Percentiles rank a stretch among this genome's conserved stretches.
Conservation (phyloP, 1,140 invertebrate genomes). For the Probaryconus sp. region DNA sequence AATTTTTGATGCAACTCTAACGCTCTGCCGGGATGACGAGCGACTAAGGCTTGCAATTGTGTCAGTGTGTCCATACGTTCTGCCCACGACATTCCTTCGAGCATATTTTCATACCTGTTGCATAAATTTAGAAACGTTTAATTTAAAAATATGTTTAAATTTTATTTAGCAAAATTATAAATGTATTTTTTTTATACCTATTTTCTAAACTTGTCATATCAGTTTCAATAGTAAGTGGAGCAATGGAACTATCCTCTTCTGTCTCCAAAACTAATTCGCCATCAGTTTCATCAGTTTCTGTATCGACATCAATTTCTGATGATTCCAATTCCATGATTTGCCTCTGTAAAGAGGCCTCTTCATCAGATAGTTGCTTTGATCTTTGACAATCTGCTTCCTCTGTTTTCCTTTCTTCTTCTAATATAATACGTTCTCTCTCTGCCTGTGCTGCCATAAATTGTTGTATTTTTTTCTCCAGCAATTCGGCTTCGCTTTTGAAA, state of each 20-base stretch:
- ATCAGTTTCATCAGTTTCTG: conserved; percentile 88
- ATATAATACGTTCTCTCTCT: conserved; percentile 74
- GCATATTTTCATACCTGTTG: conserved; percentile 83
- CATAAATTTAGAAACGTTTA: no score
- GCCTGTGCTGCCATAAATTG: conserved; percentile 77
- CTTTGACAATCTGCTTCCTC: conserved; percentile 78
- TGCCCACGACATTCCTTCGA: conserved; percentile 87
- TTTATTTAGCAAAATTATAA: no score
- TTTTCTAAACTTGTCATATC: conserved; percentile 73
- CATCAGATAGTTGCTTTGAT: conserved; percentile 84
- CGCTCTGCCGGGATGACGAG: conserved; percentile 91
- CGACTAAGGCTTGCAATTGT: conserved; percentile 86
- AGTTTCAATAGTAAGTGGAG: conserved; percentile 56
- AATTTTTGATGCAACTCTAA: conserved; percentile 95
- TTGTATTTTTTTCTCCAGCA: conserved; percentile 77
- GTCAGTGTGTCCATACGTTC: conserved; percentile 88
- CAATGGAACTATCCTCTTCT: conserved; percentile 73
- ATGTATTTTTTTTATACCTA: conserved; percentile 56
- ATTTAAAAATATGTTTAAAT: conserved; percentile 19
- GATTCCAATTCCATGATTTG: conserved; percentile 88
- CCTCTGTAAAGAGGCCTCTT: conserved; percentile 88
- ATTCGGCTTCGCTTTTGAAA: conserved; percentile 78
- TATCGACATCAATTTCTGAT: conserved; percentile 89
- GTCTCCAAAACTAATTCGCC: conserved; percentile 83
- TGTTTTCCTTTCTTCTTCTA: conserved; percentile 77